Evolutionary conservation across 2,113 vertebrate genomes (phyloP).

Genomic region (Microcebus murinus): DNA sequence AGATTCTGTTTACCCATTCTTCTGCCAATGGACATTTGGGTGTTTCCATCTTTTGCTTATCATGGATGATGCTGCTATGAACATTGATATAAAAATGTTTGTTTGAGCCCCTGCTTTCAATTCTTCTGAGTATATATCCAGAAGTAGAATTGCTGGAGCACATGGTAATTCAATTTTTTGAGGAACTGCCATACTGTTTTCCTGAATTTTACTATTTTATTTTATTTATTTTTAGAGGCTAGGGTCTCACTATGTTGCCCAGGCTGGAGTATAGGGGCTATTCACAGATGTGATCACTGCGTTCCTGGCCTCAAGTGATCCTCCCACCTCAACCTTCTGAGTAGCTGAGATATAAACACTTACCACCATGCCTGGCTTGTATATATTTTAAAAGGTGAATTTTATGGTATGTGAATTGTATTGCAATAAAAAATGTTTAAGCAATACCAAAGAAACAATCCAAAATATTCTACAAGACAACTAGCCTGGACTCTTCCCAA

Average conservation of each 20-base stretch:
- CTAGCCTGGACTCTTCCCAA: background rate
- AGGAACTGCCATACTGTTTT: background rate
- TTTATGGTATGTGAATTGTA: background rate
- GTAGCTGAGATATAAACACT: no score
- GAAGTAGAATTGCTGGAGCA: background rate
- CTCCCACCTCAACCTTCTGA: no score
- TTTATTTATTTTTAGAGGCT: no score
- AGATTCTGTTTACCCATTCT: background rate
- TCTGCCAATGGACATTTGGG: background rate
- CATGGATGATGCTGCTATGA: background rate
- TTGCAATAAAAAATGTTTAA: background rate
- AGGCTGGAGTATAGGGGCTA: no score
- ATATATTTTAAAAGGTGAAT: background rate
- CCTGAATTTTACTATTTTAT: background rate
- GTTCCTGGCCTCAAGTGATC: no score
- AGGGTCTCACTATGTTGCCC: no score
- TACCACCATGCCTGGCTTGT: background rate
- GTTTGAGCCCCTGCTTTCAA: background rate
- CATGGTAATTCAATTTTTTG: slow-evolving; percentile 28
- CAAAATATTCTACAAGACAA: background rate
- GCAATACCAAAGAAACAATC: background rate
- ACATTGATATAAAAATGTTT: background rate
- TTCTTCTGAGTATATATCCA: background rate
- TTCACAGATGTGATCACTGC: no score
- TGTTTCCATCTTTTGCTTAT: background rate